Base-by-base conservation (phyloP, 2,797 vertebrate genomes). In the Lacerta viridis region DNA sequence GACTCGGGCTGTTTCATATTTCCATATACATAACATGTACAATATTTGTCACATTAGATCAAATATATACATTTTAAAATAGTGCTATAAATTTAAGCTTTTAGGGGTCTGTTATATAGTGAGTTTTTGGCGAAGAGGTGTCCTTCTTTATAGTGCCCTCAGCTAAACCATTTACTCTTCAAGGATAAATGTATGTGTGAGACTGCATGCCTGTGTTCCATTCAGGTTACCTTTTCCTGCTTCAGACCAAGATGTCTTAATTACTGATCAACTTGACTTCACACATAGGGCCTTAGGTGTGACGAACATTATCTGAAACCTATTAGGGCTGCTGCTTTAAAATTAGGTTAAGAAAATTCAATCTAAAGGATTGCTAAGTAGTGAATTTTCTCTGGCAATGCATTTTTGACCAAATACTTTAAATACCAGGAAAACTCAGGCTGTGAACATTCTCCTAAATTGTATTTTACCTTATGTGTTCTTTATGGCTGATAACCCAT, bases 221-320 rank as follows among this genome's bases (percentile, higher is more conserved):
- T 68, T 72, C 33, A 59, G 55, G 46, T 59, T 71, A 71, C 27
- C 15, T 59, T 72, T 33, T 20, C 55, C 17, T 72, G 33, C 46
- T 72, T 80, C 29, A 59, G 25, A 72, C 33, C 36, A 71, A 27
- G 17, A 1, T 17, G 13, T n/a, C 25, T 39, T 59, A 80, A 80
- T 72, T 87, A 87, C 61, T 87, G 55, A 61, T 23, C 69, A 80
- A 61, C 77, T 71, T 72, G 46, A 87, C 9, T 80, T 59, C 36
- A 41, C 68, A 80, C 33, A 72, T 27, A 80, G 59, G 15, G 9
- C 39, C 36, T 50, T 80, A 18, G 4, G 33, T 61, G 23, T 87
- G 64, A 80, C 66, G 71, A 29, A 79, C 77, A 50, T 80, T 39
- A 71, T 72, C 66, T 87, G 25, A 87, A 87, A 59, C 25, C n/a